Evolutionary conservation across 2,113 vertebrate species (phyloP), one percentile per base, ranked within the genome.

Genomic region (Oreocharis arfaki): DNA sequence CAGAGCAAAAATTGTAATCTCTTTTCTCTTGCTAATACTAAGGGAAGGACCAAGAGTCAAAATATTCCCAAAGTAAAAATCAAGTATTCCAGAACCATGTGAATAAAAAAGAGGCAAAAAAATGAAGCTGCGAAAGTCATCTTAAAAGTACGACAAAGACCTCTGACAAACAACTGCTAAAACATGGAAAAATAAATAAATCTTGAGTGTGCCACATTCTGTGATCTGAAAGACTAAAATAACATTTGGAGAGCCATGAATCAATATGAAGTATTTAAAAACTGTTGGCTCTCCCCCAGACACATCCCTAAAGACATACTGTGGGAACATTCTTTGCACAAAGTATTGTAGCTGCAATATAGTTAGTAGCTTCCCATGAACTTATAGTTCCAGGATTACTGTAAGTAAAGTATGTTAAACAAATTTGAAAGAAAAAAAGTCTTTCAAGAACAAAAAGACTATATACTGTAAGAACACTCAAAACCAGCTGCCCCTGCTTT

Each of bases 171-270:
- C 42, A 68, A n/a, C 75, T 16, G 56, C 81, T 79, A 69, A 96
- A 91, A 93, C 32, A 84, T 87, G 78, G 77, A 91, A 94, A 92
- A 63, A 93, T 19, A 94, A 95, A 64, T 52, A 92, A 94, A 93
- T 91, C 77, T 89, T 93, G 17, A 64, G 50, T 82, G 55, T 50
- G 26, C 52, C 75, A 60, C 19, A 84, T 89, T 96, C 84, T 93
- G 44, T 89, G 52, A 68, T 80, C 78, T 83, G 74, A 30, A 88
- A 52, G 83, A 94, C 90, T 75, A 78, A 93, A 95, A 95, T 93
- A 96, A 86, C 32, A 30, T 93, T 89, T 84, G 65, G 91, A 68
- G 67, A 95, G 77, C 63, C 75, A 87, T 95, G 86, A 95, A 93
- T 94, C 87, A 68, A 19, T 52, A 71, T 59, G 65, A 96, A 95